These are phyloP conservation scores for Drosophila tanythrix DNA, from an alignment of 2,888 invertebrate genomes.

Conservation along the genomic window DNA sequence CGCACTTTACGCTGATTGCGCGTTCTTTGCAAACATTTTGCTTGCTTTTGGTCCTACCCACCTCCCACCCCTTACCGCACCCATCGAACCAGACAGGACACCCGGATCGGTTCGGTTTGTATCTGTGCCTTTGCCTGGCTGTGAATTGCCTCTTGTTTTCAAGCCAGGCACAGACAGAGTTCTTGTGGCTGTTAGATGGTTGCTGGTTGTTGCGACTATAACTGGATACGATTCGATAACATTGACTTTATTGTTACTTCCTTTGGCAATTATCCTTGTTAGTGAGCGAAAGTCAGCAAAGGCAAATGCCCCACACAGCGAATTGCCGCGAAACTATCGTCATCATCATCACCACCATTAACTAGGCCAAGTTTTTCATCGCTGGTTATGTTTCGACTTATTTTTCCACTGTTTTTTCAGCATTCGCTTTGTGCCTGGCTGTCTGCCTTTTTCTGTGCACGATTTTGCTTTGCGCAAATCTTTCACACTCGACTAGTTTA, in stretches of 20 bases:
- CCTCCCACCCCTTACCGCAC: not conserved
- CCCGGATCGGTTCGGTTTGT: slow-evolving; percentile 26
- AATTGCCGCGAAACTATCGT: slow-evolving; percentile 33
- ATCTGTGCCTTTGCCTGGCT: slow-evolving; percentile 15
- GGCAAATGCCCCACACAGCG: slow-evolving; percentile 37
- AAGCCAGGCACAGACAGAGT: slow-evolving; percentile 17
- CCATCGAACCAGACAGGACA: slow-evolving; percentile 19
- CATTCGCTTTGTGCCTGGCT: slow-evolving; percentile 23
- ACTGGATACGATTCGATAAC: slow-evolving; percentile 66
- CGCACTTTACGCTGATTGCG: slow-evolving; percentile 80
- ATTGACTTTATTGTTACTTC: slow-evolving; percentile 78
- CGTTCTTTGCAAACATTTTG: slow-evolving; percentile 72
- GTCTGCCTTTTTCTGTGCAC: not conserved
- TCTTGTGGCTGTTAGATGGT: slow-evolving; percentile 24
- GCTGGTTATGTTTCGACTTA: slow-evolving; percentile 3
- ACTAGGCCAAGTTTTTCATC: slow-evolving; percentile 21
- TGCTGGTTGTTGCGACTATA: slow-evolving; percentile 25
- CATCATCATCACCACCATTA: slow-evolving; percentile 26
- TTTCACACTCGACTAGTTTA: slow-evolving; percentile 31
- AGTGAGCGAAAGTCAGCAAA: slow-evolving; percentile 47
- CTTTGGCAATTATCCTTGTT: slow-evolving; percentile 78
- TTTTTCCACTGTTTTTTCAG: slow-evolving; percentile 12
- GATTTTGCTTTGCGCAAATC: slow-evolving; percentile 38
- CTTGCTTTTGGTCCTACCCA: slow-evolving; percentile 39
- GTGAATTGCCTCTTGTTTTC: slow-evolving; percentile 30